These are phyloP conservation scores for Papilio protenor DNA, from an alignment of 2,888 invertebrate genomes.

Conservation along the genomic window DNA sequence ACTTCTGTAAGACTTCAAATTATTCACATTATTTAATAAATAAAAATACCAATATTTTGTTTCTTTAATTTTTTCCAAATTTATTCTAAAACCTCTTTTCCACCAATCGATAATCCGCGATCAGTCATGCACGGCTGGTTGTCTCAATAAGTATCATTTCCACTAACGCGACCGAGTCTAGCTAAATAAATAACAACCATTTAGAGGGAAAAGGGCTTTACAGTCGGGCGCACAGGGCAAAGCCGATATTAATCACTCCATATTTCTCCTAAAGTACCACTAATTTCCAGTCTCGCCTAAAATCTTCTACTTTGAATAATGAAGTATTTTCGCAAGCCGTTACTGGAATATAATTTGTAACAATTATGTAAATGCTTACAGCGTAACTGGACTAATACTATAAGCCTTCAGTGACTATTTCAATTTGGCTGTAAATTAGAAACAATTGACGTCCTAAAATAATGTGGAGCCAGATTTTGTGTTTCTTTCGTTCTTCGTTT, in stretches of 20 bases:
- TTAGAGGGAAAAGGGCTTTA: conserved; percentile 13
- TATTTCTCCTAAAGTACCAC: conserved; percentile 34
- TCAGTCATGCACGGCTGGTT: background rate
- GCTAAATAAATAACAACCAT: background rate
- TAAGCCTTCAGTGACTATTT: background rate
- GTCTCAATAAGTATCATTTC: background rate
- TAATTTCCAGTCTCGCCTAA: conserved; percentile 36
- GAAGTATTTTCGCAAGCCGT: conserved; percentile 36
- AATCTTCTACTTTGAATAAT: conserved; percentile 37
- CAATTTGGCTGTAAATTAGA: background rate
- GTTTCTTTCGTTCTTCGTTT: too few relatives aligned
- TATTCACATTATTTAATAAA: too few relatives aligned
- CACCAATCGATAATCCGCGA: too few relatives aligned
- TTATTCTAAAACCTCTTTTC: too few relatives aligned
- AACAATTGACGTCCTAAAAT: background rate
- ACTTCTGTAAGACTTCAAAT: too few relatives aligned
- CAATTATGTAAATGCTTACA: background rate
- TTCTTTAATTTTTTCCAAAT: too few relatives aligned
- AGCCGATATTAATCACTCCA: conserved; percentile 39
- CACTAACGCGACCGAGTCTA: background rate
- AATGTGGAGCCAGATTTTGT: too few relatives aligned
- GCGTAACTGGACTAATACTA: background rate
- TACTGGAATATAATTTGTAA: conserved; percentile 7
- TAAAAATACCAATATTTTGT: too few relatives aligned
- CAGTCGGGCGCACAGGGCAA: conserved; percentile 4